A percentile compares a stretch with the other conserved stretches of the same genome.
Conservation (phyloP, 2,888 invertebrate genomes). For the Polyploca ridens region DNA sequence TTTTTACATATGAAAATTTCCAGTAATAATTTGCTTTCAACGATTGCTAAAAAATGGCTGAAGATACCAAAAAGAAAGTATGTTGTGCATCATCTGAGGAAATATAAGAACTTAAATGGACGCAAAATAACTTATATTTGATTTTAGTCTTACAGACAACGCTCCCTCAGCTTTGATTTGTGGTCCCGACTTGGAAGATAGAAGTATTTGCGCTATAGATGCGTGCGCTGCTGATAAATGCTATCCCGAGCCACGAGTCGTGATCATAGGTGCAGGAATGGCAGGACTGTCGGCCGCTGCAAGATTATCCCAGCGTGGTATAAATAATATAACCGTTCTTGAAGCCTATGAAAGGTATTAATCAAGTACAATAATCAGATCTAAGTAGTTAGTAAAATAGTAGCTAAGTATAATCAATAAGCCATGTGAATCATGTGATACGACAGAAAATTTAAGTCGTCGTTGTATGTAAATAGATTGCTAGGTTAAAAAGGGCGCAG, state of each 20-base stretch:
- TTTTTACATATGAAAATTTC: constrained; percentile 50
- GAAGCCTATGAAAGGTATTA: constrained; percentile 91
- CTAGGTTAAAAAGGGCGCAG: too few species aligned
- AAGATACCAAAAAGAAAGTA: constrained; percentile 54
- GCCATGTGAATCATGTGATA: too few species aligned
- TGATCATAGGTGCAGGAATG: constrained; percentile 92
- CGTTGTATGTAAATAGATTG: too few species aligned
- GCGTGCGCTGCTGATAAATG: constrained; percentile 61
- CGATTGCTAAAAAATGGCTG: constrained; percentile 44
- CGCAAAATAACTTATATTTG: constrained; percentile 17
- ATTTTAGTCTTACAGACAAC: constrained; percentile 51
- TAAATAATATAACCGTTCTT: constrained; percentile 87
- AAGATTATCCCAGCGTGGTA: constrained; percentile 87
- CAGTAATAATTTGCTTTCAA: constrained; percentile 33
- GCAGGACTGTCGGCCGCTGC: constrained; percentile 92
- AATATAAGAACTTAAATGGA: background rate
- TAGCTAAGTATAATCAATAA: too few species aligned
- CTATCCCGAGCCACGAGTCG: constrained; percentile 85
- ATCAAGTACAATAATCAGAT: too few species aligned
- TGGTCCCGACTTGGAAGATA: constrained; percentile 63
- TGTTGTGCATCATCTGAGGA: constrained; percentile 27
- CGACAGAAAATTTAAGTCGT: too few species aligned
- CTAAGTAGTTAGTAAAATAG: too few species aligned
- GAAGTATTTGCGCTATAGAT: constrained; percentile 62
- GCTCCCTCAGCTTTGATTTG: constrained; percentile 50